phyloP scores from a whole-genome alignment of 2,888 invertebrate species.

The Amaurobius ferox region DNA sequence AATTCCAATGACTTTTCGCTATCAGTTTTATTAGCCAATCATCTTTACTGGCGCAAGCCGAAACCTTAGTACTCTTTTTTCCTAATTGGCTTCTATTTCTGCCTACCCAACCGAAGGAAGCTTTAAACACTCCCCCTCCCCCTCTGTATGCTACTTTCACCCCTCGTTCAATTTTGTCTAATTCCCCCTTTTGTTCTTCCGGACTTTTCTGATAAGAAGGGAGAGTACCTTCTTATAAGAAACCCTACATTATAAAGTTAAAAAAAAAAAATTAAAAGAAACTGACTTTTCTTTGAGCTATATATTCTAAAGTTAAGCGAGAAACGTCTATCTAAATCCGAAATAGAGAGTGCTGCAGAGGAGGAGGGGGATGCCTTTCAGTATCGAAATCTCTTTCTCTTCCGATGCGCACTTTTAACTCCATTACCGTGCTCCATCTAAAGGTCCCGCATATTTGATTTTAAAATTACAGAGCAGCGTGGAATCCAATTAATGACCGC shows the following conservation, averaged over 20 bases:
- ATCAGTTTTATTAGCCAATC: constrained; percentile 59
- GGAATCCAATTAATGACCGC: constrained; percentile 70
- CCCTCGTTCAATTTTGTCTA: constrained; percentile 60
- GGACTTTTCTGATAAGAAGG: constrained; percentile 36
- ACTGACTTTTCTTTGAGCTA: constrained; percentile 49
- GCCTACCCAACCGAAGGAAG: constrained; percentile 61
- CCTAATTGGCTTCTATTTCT: constrained; percentile 71
- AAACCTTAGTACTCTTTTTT: constrained; percentile 37
- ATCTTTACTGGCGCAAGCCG: constrained; percentile 33
- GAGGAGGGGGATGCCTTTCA: constrained; percentile 18
- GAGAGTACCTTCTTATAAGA: constrained; percentile 46
- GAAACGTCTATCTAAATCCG: constrained; percentile 61
- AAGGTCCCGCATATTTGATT: constrained; percentile 73
- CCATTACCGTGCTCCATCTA: constrained; percentile 69
- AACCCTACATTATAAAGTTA: constrained; percentile 62
- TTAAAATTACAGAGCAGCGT: constrained; percentile 72
- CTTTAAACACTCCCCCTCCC: constrained; percentile 67
- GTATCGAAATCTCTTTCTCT: constrained; percentile 66
- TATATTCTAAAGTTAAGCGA: constrained; percentile 57
- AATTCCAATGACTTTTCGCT: constrained; percentile 40
- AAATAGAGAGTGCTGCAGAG: background rate
- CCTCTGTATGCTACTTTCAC: constrained; percentile 19
- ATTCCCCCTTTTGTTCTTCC: constrained; percentile 57
- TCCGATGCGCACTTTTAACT: constrained; percentile 71
- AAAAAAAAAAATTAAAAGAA: constrained; percentile 52